A percentile compares a stretch with the other conserved stretches of the same genome.
Conservation (phyloP, 2,888 invertebrate species). For the Strigamia crassipes region DNA sequence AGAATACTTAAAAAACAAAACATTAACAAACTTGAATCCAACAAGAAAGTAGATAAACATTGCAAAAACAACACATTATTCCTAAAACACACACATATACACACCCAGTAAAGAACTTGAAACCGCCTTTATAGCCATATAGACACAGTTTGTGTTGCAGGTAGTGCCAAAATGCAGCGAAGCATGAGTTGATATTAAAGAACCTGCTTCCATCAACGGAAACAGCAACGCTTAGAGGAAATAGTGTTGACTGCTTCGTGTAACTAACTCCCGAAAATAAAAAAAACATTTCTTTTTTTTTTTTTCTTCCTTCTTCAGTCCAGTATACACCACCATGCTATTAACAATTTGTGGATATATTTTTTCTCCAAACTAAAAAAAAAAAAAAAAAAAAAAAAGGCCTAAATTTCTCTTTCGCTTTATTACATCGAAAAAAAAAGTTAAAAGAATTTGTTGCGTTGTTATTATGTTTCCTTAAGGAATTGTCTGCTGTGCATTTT, state of each 20-base stretch:
- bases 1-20: neutral
- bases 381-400: neutral
- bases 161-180: constrained; percentile 10
- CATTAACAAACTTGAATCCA: neutral
- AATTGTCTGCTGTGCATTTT: constrained; percentile 10
- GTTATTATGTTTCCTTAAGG: neutral
- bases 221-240: constrained; percentile 2
- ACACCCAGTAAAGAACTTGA: neutral
- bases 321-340: neutral
- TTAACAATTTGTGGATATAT: constrained; percentile 6
- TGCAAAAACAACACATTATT: constrained; percentile 3
- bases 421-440: neutral
- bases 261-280: neutral
- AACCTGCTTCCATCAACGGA: constrained; percentile 10
- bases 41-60: neutral
- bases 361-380: constrained; percentile 10
- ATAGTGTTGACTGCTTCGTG: constrained; percentile 10
- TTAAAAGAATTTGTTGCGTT: neutral
- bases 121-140: neutral
- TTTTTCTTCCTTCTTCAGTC: neutral
- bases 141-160: constrained; percentile 10
- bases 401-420: neutral
- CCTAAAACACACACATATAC: neutral
- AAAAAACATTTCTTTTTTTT: neutral
- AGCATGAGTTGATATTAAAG: constrained; percentile 10